These are phyloP conservation scores for Otolemur garnettii DNA, from an alignment of 2,113 vertebrate genomes.

Conservation along the genomic window DNA sequence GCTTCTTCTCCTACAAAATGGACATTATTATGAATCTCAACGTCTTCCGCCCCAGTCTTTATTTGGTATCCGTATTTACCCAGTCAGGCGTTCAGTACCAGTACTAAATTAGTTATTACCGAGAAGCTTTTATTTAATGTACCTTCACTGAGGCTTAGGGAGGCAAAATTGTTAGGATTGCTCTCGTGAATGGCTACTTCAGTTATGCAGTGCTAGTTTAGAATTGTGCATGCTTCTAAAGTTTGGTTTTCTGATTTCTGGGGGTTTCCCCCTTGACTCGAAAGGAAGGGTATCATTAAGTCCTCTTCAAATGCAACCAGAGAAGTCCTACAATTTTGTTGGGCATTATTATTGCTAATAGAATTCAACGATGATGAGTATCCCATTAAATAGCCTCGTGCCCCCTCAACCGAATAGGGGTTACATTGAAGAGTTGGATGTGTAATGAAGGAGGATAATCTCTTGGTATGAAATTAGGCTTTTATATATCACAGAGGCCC, in stretches of 20 bases:
- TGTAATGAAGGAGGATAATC: background rate
- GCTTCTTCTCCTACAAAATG: background rate
- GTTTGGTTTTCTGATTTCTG: constrained; percentile 62
- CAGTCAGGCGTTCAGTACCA: background rate
- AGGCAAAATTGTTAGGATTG: background rate
- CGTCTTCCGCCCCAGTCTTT: background rate
- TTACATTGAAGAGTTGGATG: background rate
- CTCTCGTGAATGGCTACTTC: background rate
- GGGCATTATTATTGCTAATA: constrained; percentile 28
- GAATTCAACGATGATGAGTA: constrained; percentile 16
- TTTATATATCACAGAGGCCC: constrained; percentile 42
- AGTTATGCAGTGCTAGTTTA: background rate
- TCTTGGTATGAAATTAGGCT: background rate
- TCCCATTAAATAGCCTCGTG: background rate
- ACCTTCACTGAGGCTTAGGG: background rate
- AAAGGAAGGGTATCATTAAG: constrained; percentile 16
- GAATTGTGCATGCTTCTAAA: background rate
- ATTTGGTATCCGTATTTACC: background rate
- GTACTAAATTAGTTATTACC: background rate
- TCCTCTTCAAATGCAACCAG: background rate
- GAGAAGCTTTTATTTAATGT: background rate
- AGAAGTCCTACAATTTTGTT: constrained; percentile 9
- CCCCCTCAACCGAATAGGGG: background rate
- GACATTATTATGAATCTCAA: background rate
- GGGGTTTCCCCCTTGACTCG: background rate